Base-by-base conservation (phyloP, 2,888 invertebrate genomes). In the Drosophila borborema region DNA sequence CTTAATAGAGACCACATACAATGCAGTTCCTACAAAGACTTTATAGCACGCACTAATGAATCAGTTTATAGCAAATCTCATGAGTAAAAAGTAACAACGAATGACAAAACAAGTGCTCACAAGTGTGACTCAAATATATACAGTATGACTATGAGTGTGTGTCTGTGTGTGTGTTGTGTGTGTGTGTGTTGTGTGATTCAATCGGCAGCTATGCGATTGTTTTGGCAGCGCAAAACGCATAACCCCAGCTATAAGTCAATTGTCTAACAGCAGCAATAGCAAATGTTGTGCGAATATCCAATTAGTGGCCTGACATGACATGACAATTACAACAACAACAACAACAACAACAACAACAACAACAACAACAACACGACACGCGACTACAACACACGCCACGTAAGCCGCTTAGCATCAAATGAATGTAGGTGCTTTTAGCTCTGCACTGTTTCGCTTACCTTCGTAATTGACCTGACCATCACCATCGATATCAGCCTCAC, bases 401-500 rank as follows among this genome's bases (percentile, higher is more conserved):
- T 62, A 71, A 74, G 43, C 74, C 20, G 64, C 43, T 77, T 54
- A 41, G 12, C 18, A 10, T n/a, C 38, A 10, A 23, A 12, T 36
- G 3, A 3, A 3, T 14, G 3, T 7, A 14, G 36, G 20, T 16
- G 53, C 2, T 16, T 12, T 18, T 0, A 6, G 45, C 18, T 45
- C 12, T 6, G 43, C 18, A 10, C 18, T 10, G 2, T 55, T 55
- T 54, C 14, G 64, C 77, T 64, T 75, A 77, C 77, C 77, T 77
- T 92, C 91, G 71, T 91, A 91, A 79, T 91, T 90, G 63, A 99
- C 98, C 95, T 98, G 98, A 83, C 99, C 99, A 94, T 99, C 99
- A 92, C 98, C 98, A 94, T 99, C 99, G 94, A 98, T 98, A 94
- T 99, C 99, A 87, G 99, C 99, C 95, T 98, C 98, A 93, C 98